Base-by-base conservation (phyloP, 2,888 invertebrate species). In the Mycalesis mineus region DNA sequence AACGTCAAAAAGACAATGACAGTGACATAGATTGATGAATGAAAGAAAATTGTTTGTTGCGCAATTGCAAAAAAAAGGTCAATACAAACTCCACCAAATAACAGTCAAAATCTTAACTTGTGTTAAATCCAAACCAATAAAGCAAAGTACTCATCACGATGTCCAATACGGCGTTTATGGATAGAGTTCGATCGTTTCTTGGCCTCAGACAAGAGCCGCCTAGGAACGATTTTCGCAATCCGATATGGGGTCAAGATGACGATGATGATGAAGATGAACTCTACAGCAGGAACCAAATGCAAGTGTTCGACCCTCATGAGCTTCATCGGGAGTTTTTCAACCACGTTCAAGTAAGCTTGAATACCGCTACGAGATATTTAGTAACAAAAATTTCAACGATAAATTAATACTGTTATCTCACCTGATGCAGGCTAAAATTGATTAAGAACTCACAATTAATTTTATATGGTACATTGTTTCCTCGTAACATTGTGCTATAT, bases 241-340 rank as follows among this genome's bases (percentile, higher is more conserved):
- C 89, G 4, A 87, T 89, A 65, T 88, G 89, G 88, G 82, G 79
- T 53, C 80, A 84, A 5, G 88, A 88, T 58, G 88, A 88, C 61
- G 88, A 88, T 64, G 77, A 77, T 22, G 88, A 88, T 60, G 85
- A 77, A 2, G 88, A 88, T 64, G 88, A 88, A 63, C 73, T 88
- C 13, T 88, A 85, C 62, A 71, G 80, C 8, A 78, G 78, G 63
- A 74, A 81, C 7, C 74, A 78, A 6, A 36, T 52, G 13, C 42
- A 52, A 2, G 42, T 15, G 29, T 52, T 64, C 22, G 73, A 80
- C 57, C 73, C 74, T 0, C 31, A 68, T 1, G 77, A 80, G 37
- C 49, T 88, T 28, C 84, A 87, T 45, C 75, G 68, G 31, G 84
- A 85, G 62, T 69, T 89, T 45, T 67, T 78, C 1, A 79, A 66